These are phyloP conservation scores for Dexiosoma caninum DNA, from an alignment of 2,888 invertebrate genomes.

Conservation along the genomic window DNA sequence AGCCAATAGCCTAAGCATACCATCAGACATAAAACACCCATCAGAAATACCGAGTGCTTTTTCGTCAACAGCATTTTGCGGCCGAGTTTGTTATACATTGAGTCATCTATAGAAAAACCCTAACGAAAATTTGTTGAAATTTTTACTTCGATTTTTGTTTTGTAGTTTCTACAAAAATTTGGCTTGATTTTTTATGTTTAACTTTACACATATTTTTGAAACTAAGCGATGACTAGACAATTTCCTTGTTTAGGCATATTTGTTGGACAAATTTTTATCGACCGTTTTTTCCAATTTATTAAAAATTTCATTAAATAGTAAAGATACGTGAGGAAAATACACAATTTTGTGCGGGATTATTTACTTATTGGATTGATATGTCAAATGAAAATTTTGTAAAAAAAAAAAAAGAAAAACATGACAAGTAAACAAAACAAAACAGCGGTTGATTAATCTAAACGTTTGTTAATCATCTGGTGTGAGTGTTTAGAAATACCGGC, in stretches of 20 bases:
- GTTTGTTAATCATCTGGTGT: not conserved
- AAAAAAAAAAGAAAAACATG: constrained; percentile 23
- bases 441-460: not conserved
- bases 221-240: constrained; percentile 9
- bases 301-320: constrained; percentile 3
- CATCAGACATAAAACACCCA: constrained; percentile 68
- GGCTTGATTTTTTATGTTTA: constrained; percentile 5
- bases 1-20: constrained; percentile 73
- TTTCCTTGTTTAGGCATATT: constrained; percentile 15
- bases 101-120: constrained; percentile 38
- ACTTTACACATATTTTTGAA: constrained; percentile 48
- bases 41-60: constrained; percentile 73
- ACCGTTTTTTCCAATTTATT: constrained; percentile 28
- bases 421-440: not conserved
- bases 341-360: constrained; percentile 44
- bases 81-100: constrained; percentile 43
- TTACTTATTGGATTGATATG: constrained; percentile 21
- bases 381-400: constrained; percentile 10
- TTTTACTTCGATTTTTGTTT: constrained; percentile 14
- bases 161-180: constrained; percentile 11
- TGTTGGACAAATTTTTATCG: not conserved
- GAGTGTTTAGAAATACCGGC: constrained; percentile 20
- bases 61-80: constrained; percentile 74
- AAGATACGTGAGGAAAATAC: constrained; percentile 55
- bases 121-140: not conserved